Base-by-base conservation (phyloP, 2,113 vertebrate species). In the Dissostichus mawsoni region DNA sequence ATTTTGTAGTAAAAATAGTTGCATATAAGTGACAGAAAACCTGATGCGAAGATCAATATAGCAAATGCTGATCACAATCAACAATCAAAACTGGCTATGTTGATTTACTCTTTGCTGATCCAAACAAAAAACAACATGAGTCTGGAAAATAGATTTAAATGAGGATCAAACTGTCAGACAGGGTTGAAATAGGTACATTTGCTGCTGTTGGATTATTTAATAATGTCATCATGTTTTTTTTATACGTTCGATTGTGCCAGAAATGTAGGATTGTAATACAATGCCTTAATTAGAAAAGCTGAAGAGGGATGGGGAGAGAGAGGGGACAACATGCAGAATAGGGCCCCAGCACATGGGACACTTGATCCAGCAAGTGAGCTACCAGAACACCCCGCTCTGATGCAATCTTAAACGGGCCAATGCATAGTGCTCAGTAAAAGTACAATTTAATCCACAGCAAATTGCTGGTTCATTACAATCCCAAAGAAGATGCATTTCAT, bases 391-490 rank as follows among this genome's bases (percentile, higher is more conserved):
- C 36, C 36, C 36, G 17, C 29, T 61, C 14, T 36, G 57, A 33
- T 59, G 33, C 13, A 59, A 33, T 33, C 7, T 25, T 25, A 57
- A 25, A n/a, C 4, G 1, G 20, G 4, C 20, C 68, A 61, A 69
- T 62, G 8, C 51, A 75, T 18, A 29, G n/a, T 55, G 62, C 48
- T 66, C 63, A 17, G 13, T 57, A 70, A 44, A 61, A 56, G 13
- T 23, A 56, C 52, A 3, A 78, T 51, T 65, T 6, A 62, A 41
- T 11, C 48, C 12, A 36, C 23, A 33, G 16, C 2, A 72, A 81
- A 79, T 68, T 58, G 3, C 55, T 63, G 16, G n/a, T 61, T 75
- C 11, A 61, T 74, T 74, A 71, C 10, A 41, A 44, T 61, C 48
- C 14, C 11, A 47, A 67, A 12, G n/a, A 41, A 58, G 11, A 51